Conservation (phyloP, 1,140 invertebrate species). For the Bilobella aurantiaca region DNA sequence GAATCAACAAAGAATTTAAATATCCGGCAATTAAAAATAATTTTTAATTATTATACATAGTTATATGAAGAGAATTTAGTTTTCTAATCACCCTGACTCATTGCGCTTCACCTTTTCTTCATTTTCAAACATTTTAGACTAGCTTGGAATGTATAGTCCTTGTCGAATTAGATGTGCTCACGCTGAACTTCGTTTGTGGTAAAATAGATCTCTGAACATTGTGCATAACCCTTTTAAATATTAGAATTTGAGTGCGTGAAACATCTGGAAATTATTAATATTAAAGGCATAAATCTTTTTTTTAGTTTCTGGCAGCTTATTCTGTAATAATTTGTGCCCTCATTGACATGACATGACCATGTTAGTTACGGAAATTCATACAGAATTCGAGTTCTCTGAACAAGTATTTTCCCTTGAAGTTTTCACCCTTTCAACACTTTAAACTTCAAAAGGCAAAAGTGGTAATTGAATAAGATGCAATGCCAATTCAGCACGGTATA, state of each 20-base stretch:
- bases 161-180: not conserved
- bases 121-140: not conserved
- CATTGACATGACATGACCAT: not conserved
- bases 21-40: too few species aligned
- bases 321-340: constrained; percentile 2
- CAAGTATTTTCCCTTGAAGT: too few species aligned
- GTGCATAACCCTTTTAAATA: not conserved
- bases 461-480: too few species aligned
- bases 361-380: not conserved
- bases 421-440: too few species aligned
- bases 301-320: not conserved
- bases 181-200: not conserved
- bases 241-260: not conserved
- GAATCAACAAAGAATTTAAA: too few species aligned
- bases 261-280: not conserved
- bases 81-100: not conserved
- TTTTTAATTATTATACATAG: too few species aligned
- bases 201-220: not conserved
- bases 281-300: constrained; percentile 1
- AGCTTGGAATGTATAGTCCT: not conserved
- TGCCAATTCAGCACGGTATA: too few species aligned
- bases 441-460: too few species aligned
- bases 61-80: too few species aligned
- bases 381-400: too few species aligned
- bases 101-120: not conserved